phyloP scores from a whole-genome alignment of 2,113 vertebrate species.

The Pomatorhinus ruficollis region DNA sequence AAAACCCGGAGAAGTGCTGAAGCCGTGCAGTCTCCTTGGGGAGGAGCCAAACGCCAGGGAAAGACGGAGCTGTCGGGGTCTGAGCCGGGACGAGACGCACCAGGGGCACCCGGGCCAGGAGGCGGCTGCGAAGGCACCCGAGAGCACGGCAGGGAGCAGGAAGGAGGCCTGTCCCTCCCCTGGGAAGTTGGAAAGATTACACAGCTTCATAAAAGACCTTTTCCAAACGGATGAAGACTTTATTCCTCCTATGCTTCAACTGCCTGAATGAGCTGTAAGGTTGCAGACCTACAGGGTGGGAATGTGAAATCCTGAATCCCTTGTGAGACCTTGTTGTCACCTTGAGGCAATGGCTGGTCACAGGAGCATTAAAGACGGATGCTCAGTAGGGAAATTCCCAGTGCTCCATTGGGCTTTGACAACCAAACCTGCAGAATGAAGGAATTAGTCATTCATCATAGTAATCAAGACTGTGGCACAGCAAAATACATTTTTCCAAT shows the following conservation, averaged over 20 bases:
- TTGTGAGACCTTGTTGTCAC: neutral
- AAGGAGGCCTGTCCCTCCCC: neutral
- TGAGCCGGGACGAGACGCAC: neutral
- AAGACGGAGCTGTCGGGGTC: neutral
- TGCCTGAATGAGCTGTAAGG: neutral
- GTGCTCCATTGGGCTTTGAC: rapidly evolving
- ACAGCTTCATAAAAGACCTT: neutral
- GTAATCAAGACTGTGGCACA: neutral
- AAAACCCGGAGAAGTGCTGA: neutral
- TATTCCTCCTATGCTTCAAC: neutral
- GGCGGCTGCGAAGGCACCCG: rapidly evolving
- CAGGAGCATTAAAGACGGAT: rapidly evolving
- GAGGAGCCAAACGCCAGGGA: slow-evolving; percentile 12
- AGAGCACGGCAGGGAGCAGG: rapidly evolving
- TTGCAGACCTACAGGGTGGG: neutral
- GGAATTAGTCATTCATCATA: neutral
- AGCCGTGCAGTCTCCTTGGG: neutral
- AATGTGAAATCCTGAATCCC: neutral
- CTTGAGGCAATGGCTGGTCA: neutral
- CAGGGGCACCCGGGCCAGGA: neutral
- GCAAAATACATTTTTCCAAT: neutral
- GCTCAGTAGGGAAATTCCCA: neutral
- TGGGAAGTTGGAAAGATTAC: neutral
- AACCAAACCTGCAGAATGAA: neutral
- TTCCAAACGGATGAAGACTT: neutral